Percentiles rank a stretch among this genome's conserved stretches.
Conservation (phyloP, 2,888 invertebrate genomes). For the Lordiphosa fenestrarum region DNA sequence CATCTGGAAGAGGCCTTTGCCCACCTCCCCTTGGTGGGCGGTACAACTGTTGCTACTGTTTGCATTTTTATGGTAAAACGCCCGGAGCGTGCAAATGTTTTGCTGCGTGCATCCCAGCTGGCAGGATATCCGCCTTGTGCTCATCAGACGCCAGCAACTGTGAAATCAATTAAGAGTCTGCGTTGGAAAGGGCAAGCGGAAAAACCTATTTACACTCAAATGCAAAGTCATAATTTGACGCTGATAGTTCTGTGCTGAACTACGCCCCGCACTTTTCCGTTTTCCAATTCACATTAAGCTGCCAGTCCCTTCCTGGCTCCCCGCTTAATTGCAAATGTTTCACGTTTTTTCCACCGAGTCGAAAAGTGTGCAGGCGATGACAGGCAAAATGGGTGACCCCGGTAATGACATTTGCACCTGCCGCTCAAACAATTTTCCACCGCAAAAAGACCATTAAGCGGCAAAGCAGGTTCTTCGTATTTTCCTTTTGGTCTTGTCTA, state of each 20-base stretch:
- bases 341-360: constrained; percentile 23
- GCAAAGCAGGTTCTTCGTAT: constrained; percentile 15
- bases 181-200: constrained; percentile 11
- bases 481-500: constrained; percentile 16
- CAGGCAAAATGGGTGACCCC: constrained; percentile 48
- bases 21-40: constrained; percentile 11
- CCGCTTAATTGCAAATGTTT: constrained; percentile 2
- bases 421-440: constrained; percentile 17
- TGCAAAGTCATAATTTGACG: constrained; percentile 3
- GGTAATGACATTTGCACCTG: constrained; percentile 56
- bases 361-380: constrained; percentile 28
- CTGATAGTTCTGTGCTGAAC: too few relatives aligned
- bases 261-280: background rate
- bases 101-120: constrained; percentile 13
- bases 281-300: background rate
- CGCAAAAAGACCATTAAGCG: constrained; percentile 16
- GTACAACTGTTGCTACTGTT: constrained; percentile 31
- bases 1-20: background rate
- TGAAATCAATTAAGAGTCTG: constrained; percentile 37
- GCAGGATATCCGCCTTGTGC: constrained; percentile 4
- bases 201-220: constrained; percentile 16
- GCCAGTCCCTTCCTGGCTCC: too few relatives aligned
- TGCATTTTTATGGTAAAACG: constrained; percentile 40
- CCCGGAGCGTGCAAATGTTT: constrained; percentile 29
- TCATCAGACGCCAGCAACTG: constrained; percentile 2